These are phyloP conservation scores for Acrocephalus arundinaceus DNA, from an alignment of 2,113 vertebrate species.

Conservation along the genomic window DNA sequence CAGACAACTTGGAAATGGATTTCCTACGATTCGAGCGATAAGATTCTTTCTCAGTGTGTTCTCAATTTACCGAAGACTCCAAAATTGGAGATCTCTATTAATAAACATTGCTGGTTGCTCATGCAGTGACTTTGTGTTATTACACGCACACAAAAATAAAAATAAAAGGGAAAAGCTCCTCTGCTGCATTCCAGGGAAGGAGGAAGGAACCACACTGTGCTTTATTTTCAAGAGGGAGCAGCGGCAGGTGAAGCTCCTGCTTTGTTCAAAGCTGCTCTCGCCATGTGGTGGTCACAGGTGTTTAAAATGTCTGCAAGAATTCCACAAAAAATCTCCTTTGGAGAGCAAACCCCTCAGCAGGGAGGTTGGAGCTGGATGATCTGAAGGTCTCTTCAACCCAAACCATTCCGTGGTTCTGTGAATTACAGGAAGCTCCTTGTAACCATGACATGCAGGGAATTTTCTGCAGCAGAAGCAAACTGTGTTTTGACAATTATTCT, in stretches of 20 bases:
- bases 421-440: not conserved
- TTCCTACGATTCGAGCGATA: slow-evolving; percentile 56
- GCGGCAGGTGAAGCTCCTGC: not conserved
- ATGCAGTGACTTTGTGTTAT: not conserved
- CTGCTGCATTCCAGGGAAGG: not conserved
- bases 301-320: not conserved
- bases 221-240: not conserved
- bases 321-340: not conserved
- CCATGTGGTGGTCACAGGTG: fast-evolving
- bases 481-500: not conserved
- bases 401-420: not conserved
- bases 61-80: slow-evolving; percentile 67
- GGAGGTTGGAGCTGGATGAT: not conserved
- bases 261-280: not conserved
- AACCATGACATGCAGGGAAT: fast-evolving
- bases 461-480: not conserved
- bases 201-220: not conserved
- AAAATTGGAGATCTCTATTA: slow-evolving; percentile 69
- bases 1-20: slow-evolving; percentile 70
- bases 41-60: slow-evolving; percentile 67
- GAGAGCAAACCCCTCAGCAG: not conserved
- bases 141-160: not conserved
- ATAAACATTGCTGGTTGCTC: slow-evolving; percentile 54
- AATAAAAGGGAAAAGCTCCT: not conserved
- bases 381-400: not conserved